These are phyloP conservation scores for Paratilapia polleni DNA, from an alignment of 2,113 vertebrate genomes.

Conservation along the genomic window DNA sequence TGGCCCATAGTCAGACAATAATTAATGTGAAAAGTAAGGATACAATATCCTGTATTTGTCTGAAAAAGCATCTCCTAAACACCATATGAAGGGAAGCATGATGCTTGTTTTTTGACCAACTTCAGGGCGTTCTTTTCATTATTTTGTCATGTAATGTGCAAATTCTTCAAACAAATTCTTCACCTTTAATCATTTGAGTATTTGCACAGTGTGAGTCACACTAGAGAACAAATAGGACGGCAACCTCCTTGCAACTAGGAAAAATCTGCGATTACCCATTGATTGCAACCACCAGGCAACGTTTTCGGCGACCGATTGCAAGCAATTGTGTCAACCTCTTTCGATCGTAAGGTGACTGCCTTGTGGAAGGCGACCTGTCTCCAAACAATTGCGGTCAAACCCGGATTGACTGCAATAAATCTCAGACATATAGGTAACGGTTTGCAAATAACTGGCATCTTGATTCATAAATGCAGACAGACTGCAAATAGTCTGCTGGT, in stretches of 20 bases:
- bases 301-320: not conserved
- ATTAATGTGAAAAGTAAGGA: not conserved
- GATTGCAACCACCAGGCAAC: not conserved
- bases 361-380: not conserved
- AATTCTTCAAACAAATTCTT: not conserved
- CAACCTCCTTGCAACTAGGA: too few relatives aligned
- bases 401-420: not conserved
- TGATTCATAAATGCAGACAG: too few relatives aligned
- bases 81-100: too few relatives aligned
- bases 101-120: not conserved
- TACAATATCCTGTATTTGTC: not conserved
- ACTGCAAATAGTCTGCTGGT: not conserved
- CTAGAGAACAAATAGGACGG: too few relatives aligned
- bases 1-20: slow-evolving; percentile 6
- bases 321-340: not conserved
- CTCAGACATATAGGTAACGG: not conserved
- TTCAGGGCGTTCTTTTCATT: not conserved
- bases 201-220: not conserved
- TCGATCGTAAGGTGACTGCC: not conserved
- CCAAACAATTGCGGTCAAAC: not conserved
- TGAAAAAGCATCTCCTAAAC: not conserved
- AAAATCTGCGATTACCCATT: too few relatives aligned
- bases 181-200: not conserved
- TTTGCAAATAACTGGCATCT: not conserved
- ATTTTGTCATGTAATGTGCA: not conserved